Evolutionary conservation across 2,113 vertebrate species (phyloP).

Genomic region (Turnix velox): DNA sequence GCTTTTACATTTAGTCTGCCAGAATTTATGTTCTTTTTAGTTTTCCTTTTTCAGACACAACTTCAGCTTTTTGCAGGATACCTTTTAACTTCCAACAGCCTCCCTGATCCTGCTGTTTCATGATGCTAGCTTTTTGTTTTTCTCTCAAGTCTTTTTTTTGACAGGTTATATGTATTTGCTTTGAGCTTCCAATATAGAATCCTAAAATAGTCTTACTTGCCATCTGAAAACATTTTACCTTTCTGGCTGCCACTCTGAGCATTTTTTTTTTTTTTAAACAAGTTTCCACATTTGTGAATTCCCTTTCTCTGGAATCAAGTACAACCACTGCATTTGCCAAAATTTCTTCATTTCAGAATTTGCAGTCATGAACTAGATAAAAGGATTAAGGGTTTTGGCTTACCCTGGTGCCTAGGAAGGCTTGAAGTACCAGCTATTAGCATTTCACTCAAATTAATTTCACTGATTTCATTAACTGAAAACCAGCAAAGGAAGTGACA

Average conservation of each 20-base stretch:
- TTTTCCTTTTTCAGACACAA: conserved; percentile 55
- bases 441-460: background rate
- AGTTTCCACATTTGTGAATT: conserved; percentile 20
- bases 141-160: conserved; percentile 57
- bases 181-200: conserved; percentile 54
- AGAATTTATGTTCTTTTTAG: conserved; percentile 66
- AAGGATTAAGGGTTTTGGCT: background rate
- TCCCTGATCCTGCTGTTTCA: conserved; percentile 60
- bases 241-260: conserved; percentile 6
- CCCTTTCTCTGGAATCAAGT: background rate
- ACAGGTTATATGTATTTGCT: conserved; percentile 66
- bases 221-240: conserved; percentile 42
- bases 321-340: background rate
- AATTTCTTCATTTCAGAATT: background rate
- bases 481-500: background rate
- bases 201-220: conserved; percentile 62
- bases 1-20: conserved; percentile 58
- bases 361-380: background rate
- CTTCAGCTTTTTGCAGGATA: conserved; percentile 61
- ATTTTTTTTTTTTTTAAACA: background rate
- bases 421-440: background rate
- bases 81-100: conserved; percentile 64
- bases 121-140: conserved; percentile 63
- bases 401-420: background rate
- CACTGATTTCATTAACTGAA: background rate